Evolutionary conservation across 2,888 invertebrate genomes (phyloP), one percentile per base, ranked within the genome.

Genomic region (Spilosoma lubricipeda): DNA sequence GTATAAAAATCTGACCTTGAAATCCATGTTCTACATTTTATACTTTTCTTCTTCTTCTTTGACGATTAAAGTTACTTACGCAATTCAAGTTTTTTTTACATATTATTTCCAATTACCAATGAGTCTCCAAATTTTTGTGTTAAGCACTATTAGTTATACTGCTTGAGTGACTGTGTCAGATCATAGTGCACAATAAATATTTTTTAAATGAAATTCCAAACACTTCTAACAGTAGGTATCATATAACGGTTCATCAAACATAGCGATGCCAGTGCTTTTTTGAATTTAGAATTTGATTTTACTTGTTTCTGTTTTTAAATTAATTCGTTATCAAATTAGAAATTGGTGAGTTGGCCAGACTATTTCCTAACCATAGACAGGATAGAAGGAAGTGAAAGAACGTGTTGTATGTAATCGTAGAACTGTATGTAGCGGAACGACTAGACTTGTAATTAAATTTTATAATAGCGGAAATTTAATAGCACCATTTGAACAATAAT

Each of bases 351-450:
- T 52, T 23, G 52, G 23, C 23, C 20, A 23, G 8, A 23, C 23
- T 23, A 9, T 20, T 52, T 23, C 52, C 23, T 52, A n/a, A n/a
- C 52, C 9, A 59, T 27, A n/a, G 39, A 36, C 9, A 45, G 30
- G 11, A 67, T 59, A 45, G 45, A 67, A 45, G 67, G 67, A 67
- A 67, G 20, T 59, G 27, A 27, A 45, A 45, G 45, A 67, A 45
- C 30, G 20, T 20, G 27, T 67, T 11, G 18, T 45, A 27, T 67
- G 27, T 45, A 45, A 67, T 30, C 9, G 20, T 30, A 45, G 30
- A 30, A 67, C 20, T 30, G 45, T 30, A 45, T 45, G 45, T 67
- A 67, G 45, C 42, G 67, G 33, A 67, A 48, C 30, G 7, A 7
- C 30, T 48, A 33, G 23, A 48, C 45, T 67, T 45, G 23, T 27